Conservation (phyloP, 2,888 invertebrate genomes). For the Torymus tubicola region DNA sequence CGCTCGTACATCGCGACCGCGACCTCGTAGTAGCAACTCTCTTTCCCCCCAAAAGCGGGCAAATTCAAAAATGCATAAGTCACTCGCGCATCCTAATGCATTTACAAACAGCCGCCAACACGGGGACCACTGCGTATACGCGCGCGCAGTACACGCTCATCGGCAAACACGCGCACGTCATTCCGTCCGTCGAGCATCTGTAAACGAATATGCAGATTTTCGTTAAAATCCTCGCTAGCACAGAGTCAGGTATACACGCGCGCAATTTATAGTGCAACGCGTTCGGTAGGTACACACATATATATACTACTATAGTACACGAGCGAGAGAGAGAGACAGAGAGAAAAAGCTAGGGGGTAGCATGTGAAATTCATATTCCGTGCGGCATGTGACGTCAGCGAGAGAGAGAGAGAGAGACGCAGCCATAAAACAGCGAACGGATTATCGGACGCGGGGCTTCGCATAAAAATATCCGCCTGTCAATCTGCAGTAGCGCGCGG, state of each 20-base stretch:
- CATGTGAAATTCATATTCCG: conserved; percentile 56
- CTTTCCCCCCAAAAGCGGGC: conserved; percentile 1
- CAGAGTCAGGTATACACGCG: conserved; percentile 20
- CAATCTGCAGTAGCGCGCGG: conserved; percentile 63
- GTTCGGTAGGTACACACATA: conserved; percentile 30
- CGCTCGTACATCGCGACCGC: no score
- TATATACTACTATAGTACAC: no score
- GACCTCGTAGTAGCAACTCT: no score
- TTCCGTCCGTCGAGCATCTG: conserved; percentile 56
- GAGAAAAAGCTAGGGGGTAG: conserved; percentile 20
- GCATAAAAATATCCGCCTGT: conserved; percentile 73
- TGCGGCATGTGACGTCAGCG: conserved; percentile 65
- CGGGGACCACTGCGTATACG: neutral
- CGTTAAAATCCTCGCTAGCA: conserved; percentile 52
- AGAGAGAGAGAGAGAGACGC: conserved; percentile 57
- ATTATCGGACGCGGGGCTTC: conserved; percentile 74
- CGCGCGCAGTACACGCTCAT: conserved; percentile 21
- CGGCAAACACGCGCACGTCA: conserved; percentile 56
- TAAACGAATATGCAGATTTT: conserved; percentile 59
- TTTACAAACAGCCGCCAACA: conserved; percentile 56
- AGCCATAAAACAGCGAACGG: conserved; percentile 73
- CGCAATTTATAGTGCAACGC: conserved; percentile 53
- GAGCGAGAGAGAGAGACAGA: conserved; percentile 39
- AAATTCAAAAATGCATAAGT: conserved; percentile 58
- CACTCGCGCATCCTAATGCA: conserved; percentile 55